phyloP scores from a whole-genome alignment of 2,113 vertebrate species.

The Mirounga angustirostris region DNA sequence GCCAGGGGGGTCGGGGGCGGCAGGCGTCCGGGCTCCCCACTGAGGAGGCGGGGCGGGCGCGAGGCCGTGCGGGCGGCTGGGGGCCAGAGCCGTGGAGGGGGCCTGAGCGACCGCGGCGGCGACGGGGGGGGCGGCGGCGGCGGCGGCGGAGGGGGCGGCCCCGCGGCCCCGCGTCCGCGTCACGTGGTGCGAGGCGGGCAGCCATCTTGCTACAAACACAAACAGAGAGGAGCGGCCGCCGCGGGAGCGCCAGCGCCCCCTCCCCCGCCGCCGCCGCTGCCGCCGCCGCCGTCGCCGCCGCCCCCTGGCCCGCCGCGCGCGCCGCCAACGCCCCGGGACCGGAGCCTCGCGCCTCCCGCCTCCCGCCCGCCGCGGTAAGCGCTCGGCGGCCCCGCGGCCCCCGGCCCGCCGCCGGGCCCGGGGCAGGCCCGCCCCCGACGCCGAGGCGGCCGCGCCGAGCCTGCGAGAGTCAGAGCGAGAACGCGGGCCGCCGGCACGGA shows the following conservation, averaged over 20 bases:
- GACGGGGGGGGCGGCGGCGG: neutral
- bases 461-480: neutral
- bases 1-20: neutral
- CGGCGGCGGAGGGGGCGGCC: conserved; percentile 57
- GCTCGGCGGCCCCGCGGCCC: neutral
- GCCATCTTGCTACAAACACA: conserved; percentile 96
- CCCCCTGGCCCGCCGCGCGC: neutral
- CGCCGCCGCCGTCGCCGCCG: conserved; percentile 13
- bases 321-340: conserved; percentile 22
- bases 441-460: conserved; percentile 39
- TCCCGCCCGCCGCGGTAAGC: conserved; percentile 54
- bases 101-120: neutral
- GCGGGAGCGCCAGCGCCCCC: conserved; percentile 74
- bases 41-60: neutral
- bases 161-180: conserved; percentile 67
- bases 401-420: neutral
- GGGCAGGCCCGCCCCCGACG: conserved; percentile 52
- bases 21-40: neutral
- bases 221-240: conserved; percentile 89
- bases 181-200: conserved; percentile 92
- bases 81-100: neutral
- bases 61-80: neutral
- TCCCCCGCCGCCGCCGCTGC: neutral
- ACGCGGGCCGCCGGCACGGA: conserved; percentile 63
- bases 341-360: neutral